Evolutionary conservation across 2,888 invertebrate species (phyloP).

Genomic region (Drosophila percnosoma): DNA sequence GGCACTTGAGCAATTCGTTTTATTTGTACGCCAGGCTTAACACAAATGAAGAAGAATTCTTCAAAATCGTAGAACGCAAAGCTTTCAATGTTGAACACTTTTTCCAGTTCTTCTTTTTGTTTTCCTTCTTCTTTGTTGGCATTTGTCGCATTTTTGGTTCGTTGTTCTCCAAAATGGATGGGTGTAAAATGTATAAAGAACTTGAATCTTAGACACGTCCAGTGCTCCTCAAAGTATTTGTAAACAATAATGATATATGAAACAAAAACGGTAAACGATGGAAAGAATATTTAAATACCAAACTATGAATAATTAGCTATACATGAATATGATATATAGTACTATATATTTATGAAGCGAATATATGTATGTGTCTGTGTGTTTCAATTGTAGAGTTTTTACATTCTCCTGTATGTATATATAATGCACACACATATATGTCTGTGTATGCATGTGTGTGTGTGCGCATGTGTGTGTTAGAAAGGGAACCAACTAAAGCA

Average conservation of each 20-base stretch:
- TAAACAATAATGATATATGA: conserved; percentile 80
- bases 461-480: conserved; percentile 31
- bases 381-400: conserved; percentile 66
- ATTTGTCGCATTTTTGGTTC: conserved; percentile 49
- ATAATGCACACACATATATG: conserved; percentile 10
- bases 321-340: conserved; percentile 26
- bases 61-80: conserved; percentile 28
- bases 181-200: conserved; percentile 36
- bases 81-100: conserved; percentile 45
- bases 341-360: conserved; percentile 15
- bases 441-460: conserved; percentile 46
- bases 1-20: conserved; percentile 44
- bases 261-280: conserved; percentile 11
- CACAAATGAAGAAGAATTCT: conserved; percentile 1
- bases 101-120: conserved; percentile 1
- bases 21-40: conserved; percentile 50
- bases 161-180: conserved; percentile 37
- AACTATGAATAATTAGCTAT: conserved; percentile 53
- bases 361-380: conserved; percentile 45
- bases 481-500: conserved; percentile 64
- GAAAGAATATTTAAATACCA: conserved; percentile 12
- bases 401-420: conserved; percentile 55
- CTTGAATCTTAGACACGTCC: conserved; percentile 82
- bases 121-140: conserved; percentile 22
- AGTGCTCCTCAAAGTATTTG: conserved; percentile 84